Base-by-base conservation (phyloP, 2,113 vertebrate species). In the Paradoxurus hermaphroditus region DNA sequence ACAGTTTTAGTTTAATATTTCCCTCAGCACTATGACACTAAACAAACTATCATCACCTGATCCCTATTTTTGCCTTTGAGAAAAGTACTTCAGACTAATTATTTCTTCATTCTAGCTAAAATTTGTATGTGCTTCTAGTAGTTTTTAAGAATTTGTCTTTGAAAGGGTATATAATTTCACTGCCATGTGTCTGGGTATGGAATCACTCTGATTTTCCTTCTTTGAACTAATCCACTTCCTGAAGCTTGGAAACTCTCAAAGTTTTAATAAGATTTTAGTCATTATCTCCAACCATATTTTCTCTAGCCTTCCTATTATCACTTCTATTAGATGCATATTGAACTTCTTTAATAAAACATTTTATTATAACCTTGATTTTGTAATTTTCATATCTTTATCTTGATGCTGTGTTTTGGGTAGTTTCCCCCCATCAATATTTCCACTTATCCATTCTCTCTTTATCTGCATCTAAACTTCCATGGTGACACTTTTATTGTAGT, bases 391-490 rank as follows among this genome's bases (percentile, higher is more conserved):
- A 9, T n/a, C 79, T 56, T 73, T 68, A 11, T 67, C 63, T 36
- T n/a, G 78, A 13, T 91, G 9, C 5, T 75, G 2, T 10, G 75
- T 49, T 62, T n/a, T 82, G 62, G 4, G 12, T 70, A 77, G 31
- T 36, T 87, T 83, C 8, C n/a, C 10, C 2, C 31, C 2, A 49
- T 81, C 65, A 51, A 15, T 44, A 93, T 86, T 86, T 59, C 46
- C 49, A 18, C 86, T 65, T 89, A 90, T 72, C 81, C 5, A 93
- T 95, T 73, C 46, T 92, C 25, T 90, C 34, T 67, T 94, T n/a
- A 87, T 77, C 39, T 77, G 7, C 29, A 82, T 83, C 49, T 87
- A 53, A 86, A 77, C 12, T 27, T 75, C 29, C 21, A 39, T 15
- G 21, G 21, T 73, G 27, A 25, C 5, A 46, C 6, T 90, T 21